Percentiles rank a stretch among this genome's conserved stretches.
These are phyloP conservation scores for Trematomus loennbergii DNA, from an alignment of 2,113 vertebrate species.

Conservation along the genomic window DNA sequence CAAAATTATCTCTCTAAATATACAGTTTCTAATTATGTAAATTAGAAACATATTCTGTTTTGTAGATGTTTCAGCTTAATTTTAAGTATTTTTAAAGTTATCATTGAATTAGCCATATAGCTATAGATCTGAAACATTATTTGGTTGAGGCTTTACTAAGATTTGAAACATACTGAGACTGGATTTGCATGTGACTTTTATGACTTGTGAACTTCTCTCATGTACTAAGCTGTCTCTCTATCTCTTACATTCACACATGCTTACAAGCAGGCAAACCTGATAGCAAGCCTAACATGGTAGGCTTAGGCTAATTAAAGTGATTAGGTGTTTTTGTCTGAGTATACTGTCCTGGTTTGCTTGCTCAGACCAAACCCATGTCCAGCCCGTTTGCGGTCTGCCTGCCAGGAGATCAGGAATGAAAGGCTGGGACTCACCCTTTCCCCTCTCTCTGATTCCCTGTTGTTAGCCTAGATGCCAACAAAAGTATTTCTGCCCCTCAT, in stretches of 20 bases:
- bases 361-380: slow-evolving; percentile 31
- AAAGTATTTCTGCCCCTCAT: slow-evolving; percentile 65
- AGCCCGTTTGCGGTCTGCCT: slow-evolving; percentile 30
- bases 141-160: too few relatives aligned
- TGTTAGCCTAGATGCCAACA: slow-evolving; percentile 65
- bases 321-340: slow-evolving; percentile 67
- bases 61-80: not conserved
- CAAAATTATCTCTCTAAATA: not conserved
- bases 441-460: slow-evolving; percentile 71
- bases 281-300: slow-evolving; percentile 42
- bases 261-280: not conserved
- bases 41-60: too few relatives aligned
- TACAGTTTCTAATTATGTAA: not conserved
- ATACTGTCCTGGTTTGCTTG: slow-evolving; percentile 55
- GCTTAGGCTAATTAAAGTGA: slow-evolving; percentile 63
- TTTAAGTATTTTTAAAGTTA: not conserved
- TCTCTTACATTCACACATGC: not conserved
- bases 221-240: not conserved
- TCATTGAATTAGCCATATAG: too few relatives aligned
- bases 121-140: too few relatives aligned
- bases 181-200: not conserved
- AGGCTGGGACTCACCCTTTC: slow-evolving; percentile 49
- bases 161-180: too few relatives aligned
- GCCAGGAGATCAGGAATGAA: slow-evolving; percentile 57
- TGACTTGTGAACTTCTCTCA: not conserved